Percentiles rank a stretch among this genome's conserved stretches.
phyloP scores from a whole-genome alignment of 2,797 vertebrate genomes.

The Enteromius radiatus region DNA sequence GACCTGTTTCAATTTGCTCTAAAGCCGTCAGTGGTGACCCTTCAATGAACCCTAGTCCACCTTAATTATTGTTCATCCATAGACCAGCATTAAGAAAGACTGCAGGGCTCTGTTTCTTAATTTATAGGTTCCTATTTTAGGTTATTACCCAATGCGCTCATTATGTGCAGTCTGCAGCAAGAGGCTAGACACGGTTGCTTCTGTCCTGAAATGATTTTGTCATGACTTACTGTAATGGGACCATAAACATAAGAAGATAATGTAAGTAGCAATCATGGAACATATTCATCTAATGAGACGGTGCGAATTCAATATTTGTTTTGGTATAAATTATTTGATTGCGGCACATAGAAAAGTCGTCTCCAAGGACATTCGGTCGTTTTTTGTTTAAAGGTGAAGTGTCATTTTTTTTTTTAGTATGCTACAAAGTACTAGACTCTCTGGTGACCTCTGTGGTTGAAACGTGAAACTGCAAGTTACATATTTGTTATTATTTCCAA shows the following conservation, averaged over 20 bases:
- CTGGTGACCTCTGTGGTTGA: neutral
- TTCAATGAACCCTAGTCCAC: conserved; percentile 39
- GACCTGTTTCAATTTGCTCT: conserved; percentile 41
- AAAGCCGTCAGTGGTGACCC: conserved; percentile 26
- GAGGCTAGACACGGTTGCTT: conserved; percentile 30
- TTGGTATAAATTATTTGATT: conserved; percentile 23
- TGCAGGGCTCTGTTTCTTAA: conserved; percentile 29
- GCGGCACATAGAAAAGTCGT: neutral
- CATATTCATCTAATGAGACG: conserved; percentile 29
- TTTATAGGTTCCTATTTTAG: conserved; percentile 47
- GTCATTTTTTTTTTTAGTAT: neutral
- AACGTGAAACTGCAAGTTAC: neutral
- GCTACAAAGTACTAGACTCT: neutral
- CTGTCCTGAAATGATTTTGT: conserved; percentile 30
- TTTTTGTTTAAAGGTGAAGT: conserved; percentile 21
- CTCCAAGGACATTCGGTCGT: neutral
- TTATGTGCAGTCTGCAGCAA: conserved; percentile 25
- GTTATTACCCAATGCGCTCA: conserved; percentile 29
- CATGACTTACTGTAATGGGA: conserved; percentile 32
- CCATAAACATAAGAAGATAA: conserved; percentile 46
- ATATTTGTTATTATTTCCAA: neutral
- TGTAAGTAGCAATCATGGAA: conserved; percentile 23
- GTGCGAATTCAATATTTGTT: conserved; percentile 24
- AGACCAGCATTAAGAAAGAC: conserved; percentile 29
- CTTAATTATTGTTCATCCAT: conserved; percentile 50